A percentile compares a stretch with the other conserved stretches of the same genome.
Evolutionary conservation across 2,797 vertebrate genomes (phyloP).

Genomic region (Sebastes trivittatus): DNA sequence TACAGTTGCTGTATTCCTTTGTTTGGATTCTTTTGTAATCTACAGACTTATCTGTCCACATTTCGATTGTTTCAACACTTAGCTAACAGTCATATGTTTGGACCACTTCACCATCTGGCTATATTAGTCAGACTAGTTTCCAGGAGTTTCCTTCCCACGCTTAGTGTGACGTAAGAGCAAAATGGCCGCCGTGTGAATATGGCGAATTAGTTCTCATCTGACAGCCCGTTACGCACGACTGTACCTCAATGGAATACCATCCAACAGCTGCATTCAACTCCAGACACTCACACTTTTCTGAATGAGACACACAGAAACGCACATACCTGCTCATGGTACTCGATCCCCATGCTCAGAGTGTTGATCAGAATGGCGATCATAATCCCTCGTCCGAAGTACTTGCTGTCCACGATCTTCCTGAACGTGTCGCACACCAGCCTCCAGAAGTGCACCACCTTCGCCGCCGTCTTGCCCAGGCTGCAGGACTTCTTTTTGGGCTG

Average conservation of each 20-base stretch:
- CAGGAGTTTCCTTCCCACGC: too few species aligned
- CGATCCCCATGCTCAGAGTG: constrained; percentile 97
- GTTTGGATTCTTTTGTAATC: too few species aligned
- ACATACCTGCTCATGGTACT: constrained; percentile 92
- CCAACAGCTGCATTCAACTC: background rate
- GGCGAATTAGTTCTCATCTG: background rate
- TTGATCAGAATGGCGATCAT: constrained; percentile 98
- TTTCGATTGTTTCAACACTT: too few species aligned
- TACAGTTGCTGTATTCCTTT: too few species aligned
- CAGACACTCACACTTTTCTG: background rate
- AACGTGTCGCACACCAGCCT: constrained; percentile 93
- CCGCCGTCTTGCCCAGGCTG: constrained; percentile 71
- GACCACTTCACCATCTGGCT: too few species aligned
- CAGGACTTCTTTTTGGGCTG: constrained; percentile 74
- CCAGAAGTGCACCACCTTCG: constrained; percentile 87
- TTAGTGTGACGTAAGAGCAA: too few species aligned
- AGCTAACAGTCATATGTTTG: too few species aligned
- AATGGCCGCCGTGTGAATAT: too few species aligned
- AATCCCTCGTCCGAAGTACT: constrained; percentile 96
- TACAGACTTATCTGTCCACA: too few species aligned
- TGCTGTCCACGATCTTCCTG: constrained; percentile 95
- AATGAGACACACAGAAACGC: background rate
- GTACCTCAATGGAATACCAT: background rate
- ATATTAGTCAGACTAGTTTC: too few species aligned
- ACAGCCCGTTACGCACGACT: background rate